Evolutionary conservation across 2,888 invertebrate species (phyloP).

Genomic region (Ashinkailepas kermadecensis): DNA sequence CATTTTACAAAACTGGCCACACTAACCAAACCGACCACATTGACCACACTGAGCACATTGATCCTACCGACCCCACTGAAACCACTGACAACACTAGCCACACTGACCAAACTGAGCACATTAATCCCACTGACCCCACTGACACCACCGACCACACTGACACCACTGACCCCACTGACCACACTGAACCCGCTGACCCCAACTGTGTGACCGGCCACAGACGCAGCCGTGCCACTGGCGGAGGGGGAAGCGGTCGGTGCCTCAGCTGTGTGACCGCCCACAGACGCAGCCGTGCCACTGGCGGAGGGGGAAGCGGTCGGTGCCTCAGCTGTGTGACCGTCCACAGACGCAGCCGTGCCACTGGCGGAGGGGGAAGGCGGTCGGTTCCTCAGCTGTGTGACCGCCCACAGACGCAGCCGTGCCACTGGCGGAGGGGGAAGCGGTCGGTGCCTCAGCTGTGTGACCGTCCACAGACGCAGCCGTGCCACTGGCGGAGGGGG

Average conservation of each 20-base stretch:
- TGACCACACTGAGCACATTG: too few species aligned
- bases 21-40: too few species aligned
- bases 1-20: too few species aligned
- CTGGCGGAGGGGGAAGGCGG: conserved; percentile 78
- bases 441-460: conserved; percentile 49
- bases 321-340: conserved; percentile 25
- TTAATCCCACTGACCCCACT: too few species aligned
- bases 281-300: conserved; percentile 90
- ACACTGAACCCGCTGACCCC: too few species aligned
- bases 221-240: conserved; percentile 91
- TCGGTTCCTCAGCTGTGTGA: conserved; percentile 43
- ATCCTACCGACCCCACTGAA: too few species aligned
- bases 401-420: conserved; percentile 68
- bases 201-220: conserved; percentile 45
- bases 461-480: conserved; percentile 61
- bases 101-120: too few species aligned
- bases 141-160: too few species aligned
- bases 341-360: conserved; percentile 81
- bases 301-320: conserved; percentile 73
- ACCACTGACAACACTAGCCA: too few species aligned
- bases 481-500: conserved; percentile 84
- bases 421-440: conserved; percentile 82
- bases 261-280: conserved; percentile 28
- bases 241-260: conserved; percentile 63
- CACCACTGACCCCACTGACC: too few species aligned